Base-by-base conservation (phyloP, 2,888 invertebrate species). In the Megalurothrips usitatus region DNA sequence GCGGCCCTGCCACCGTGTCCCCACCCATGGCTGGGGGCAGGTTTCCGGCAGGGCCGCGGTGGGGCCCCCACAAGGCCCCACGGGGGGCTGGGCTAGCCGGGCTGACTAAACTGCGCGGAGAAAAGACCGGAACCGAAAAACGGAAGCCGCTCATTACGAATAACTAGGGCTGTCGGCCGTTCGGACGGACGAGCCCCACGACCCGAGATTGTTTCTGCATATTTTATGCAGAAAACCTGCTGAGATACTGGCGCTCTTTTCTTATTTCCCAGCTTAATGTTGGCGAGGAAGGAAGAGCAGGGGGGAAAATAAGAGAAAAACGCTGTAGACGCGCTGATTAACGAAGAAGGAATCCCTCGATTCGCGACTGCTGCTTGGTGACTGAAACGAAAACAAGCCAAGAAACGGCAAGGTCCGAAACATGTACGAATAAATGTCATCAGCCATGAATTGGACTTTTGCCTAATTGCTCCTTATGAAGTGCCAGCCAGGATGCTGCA, bases 181-280 rank as follows among this genome's bases (percentile, higher is more conserved):
- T 58, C 58, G 58, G 58, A 58, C 58, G 17, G 58, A 58, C 58
- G 19, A 19, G 34, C 34, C 34, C 6, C 34, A 12, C 68, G 68
- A 75, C 68, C 68, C 68, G 23, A 75, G 68, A 75, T 75, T 75
- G 68, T 26, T 75, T 12, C 68, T 75, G 68, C 68, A 75, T 75
- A 75, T 75, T 75, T 75, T 75, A 75, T 75, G 68, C 68, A 75
- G 68, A 75, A 58, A 23, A 75, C 68, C 58, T 58, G 34, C 34
- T 43, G 58, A n/a, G n/a, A 58, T 58, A 58, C 58, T 58, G 58
- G 58, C 58, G 0, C 58, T 17, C 4, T 58, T 58, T 58, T 14
- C 58, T 58, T n/a, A 58, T 58, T 58, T 58, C 58, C n/a, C 34
- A 6, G 34, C 6, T 43, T 43, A 43, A 43, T 43, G 34, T 43